phyloP scores from a whole-genome alignment of 1,140 invertebrate genomes.

The Temnothorax curvispinosus region DNA sequence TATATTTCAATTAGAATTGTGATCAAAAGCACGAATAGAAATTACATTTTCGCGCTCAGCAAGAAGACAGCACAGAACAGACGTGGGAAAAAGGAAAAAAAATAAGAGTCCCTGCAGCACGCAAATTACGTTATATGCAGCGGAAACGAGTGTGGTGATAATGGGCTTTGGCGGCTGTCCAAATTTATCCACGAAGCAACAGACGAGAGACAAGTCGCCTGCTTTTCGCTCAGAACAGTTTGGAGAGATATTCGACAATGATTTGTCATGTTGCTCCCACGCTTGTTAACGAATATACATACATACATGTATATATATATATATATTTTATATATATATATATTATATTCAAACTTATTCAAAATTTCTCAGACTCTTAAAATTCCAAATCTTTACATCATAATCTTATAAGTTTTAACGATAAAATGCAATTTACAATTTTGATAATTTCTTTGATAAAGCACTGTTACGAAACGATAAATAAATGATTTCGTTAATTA shows the following conservation, averaged over 20 bases:
- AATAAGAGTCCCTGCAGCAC: background rate
- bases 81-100: background rate
- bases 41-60: background rate
- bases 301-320: background rate
- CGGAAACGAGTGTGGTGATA: slow-evolving; percentile 53
- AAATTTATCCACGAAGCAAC: slow-evolving; percentile 50
- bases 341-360: background rate
- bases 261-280: background rate
- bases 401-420: background rate
- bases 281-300: background rate
- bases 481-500: background rate
- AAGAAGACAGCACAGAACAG: background rate
- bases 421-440: background rate
- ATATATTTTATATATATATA: background rate
- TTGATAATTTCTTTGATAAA: background rate
- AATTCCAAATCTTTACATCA: background rate
- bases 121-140: slow-evolving; percentile 48
- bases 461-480: background rate
- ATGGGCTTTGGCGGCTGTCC: slow-evolving; percentile 66
- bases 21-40: background rate
- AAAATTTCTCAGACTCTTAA: background rate
- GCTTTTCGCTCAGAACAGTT: background rate
- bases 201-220: slow-evolving; percentile 5
- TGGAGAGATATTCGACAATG: background rate
- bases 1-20: background rate